Evolutionary conservation across 2,797 vertebrate species (phyloP).

Genomic region (Enoplosus armatus): DNA sequence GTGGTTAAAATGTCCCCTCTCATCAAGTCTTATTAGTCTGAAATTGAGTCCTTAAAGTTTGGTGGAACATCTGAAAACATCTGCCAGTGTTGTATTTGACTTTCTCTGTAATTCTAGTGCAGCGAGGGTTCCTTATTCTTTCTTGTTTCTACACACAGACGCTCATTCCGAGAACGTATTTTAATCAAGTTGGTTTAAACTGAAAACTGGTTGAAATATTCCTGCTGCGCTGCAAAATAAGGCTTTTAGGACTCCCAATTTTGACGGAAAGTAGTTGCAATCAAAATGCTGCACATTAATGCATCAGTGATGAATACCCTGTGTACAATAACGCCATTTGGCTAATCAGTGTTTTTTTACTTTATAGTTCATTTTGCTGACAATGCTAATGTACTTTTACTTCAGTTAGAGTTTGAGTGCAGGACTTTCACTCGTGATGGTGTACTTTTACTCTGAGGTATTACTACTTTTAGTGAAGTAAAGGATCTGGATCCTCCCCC

Average conservation of each 20-base stretch:
- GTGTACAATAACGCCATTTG: neutral
- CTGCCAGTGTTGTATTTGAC: neutral
- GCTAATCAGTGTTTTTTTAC: neutral
- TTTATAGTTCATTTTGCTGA: neutral
- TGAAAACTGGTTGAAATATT: neutral
- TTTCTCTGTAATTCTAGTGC: neutral
- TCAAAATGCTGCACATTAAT: neutral
- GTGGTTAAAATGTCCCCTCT: neutral
- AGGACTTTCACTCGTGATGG: neutral
- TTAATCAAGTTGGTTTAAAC: neutral
- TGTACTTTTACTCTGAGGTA: neutral
- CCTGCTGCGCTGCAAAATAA: neutral
- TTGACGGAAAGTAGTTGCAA: neutral
- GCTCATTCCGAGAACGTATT: neutral
- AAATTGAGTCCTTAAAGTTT: neutral
- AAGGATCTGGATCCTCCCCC: neutral
- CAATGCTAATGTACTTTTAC: neutral
- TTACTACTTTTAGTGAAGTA: neutral
- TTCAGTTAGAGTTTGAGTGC: neutral
- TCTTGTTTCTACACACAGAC: neutral
- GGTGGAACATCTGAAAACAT: neutral
- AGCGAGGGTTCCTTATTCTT: neutral
- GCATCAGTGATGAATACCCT: neutral
- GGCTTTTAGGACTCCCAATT: neutral
- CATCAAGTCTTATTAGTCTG: neutral